Evolutionary conservation across 2,797 vertebrate genomes (phyloP), one percentile per base, ranked within the genome.

Genomic region (Huso huso): DNA sequence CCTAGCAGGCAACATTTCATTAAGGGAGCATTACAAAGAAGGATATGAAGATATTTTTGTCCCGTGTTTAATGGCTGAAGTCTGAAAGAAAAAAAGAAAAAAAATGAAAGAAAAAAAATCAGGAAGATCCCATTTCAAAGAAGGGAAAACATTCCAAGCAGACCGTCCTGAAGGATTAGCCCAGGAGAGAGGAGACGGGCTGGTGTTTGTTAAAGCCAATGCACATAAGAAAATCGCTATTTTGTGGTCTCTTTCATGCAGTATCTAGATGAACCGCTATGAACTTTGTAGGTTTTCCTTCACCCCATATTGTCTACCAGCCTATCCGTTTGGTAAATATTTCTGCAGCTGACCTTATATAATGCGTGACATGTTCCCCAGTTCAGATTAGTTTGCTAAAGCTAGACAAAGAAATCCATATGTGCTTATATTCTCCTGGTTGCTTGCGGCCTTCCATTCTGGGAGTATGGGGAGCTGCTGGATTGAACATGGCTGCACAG

Each of bases 401-500:
- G 57, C 60, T 61, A 62, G 48, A 48, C 15, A 48, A 50, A 77
- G 49, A 70, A 70, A 73, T 67, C 65, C 69, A 18, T 61, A 0
- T 48, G 61, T 48, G 51, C 62, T 66, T 52, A 63, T 74, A 68
- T 64, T 74, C 68, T n/a, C 68, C 51, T 11, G 7, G 63, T 11
- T 66, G 68, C 55, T 59, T 62, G 10, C 63, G 76, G 74, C 49
- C 49, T 72, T 68, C 0, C 66, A 18, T 70, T 62, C 70, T 70
- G 71, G 68, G 68, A 72, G 72, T 75, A 78, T 69, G 71, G 73
- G 69, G 73, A 67, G 60, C 74, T 74, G 53, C 65, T 71, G 76
- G 76, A 78, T 78, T 82, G 74, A 72, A 78, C 76, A 77, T 75
- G 72, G 72, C 66, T 73, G 61, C 66, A 66, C 69, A 61, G 66